phyloP scores from a whole-genome alignment of 2,888 invertebrate genomes.

The Dyspetes luteomarginatus region DNA sequence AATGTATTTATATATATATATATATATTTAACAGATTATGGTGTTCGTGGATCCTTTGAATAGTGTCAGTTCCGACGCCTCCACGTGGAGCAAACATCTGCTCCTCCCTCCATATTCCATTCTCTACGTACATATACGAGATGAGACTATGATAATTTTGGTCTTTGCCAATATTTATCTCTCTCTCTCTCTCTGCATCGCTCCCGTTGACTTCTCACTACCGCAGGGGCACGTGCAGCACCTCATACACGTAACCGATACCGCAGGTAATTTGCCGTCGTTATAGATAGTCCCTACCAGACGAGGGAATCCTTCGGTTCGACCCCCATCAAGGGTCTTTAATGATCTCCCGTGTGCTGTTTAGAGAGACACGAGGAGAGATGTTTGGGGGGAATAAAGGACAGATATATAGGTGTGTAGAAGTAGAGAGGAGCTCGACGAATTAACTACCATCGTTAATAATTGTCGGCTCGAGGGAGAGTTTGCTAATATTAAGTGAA shows the following conservation, averaged over 20 bases:
- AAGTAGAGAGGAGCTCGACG: conserved; percentile 54
- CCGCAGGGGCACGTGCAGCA: conserved; percentile 6
- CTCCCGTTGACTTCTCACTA: conserved; percentile 27
- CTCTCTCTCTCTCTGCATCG: neutral
- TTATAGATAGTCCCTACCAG: conserved; percentile 65
- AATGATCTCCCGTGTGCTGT: conserved; percentile 53
- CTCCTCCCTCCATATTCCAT: neutral
- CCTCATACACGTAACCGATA: conserved; percentile 62
- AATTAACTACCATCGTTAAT: conserved; percentile 62
- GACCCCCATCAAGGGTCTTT: conserved; percentile 35
- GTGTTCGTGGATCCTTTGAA: neutral
- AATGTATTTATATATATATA: neutral
- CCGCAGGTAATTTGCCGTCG: conserved; percentile 72
- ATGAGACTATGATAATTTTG: neutral
- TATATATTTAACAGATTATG: neutral
- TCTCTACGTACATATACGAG: conserved; percentile 6
- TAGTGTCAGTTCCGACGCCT: conserved; percentile 50
- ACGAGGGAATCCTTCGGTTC: conserved; percentile 32
- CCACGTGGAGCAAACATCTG: conserved; percentile 38
- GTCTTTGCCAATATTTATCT: conserved; percentile 28
- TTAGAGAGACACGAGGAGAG: conserved; percentile 51
- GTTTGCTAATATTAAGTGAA: conserved; percentile 48
- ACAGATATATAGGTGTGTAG: conserved; percentile 29
- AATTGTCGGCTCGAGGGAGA: conserved; percentile 44
- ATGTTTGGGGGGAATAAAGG: conserved; percentile 55